Conservation (phyloP, 1,140 invertebrate genomes). For the Lepidurus arcticus region DNA sequence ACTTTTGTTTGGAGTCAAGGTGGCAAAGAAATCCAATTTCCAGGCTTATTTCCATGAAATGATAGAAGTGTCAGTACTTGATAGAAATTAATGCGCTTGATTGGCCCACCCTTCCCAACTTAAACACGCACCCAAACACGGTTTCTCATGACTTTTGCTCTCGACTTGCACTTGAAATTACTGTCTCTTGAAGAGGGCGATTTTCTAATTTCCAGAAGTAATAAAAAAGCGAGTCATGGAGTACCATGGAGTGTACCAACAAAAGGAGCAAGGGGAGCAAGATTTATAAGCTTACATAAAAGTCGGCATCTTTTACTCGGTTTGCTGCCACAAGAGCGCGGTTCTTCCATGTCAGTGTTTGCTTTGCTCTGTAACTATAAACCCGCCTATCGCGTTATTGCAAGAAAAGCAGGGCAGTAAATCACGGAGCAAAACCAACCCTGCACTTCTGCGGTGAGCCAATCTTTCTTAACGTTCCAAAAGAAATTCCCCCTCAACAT, state of each 20-base stretch:
- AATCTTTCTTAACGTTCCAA: background rate
- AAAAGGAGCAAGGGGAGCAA: too few relatives aligned
- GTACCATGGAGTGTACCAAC: too few relatives aligned
- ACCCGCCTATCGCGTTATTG: conserved; percentile 14
- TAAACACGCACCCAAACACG: too few relatives aligned
- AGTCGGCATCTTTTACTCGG: too few relatives aligned
- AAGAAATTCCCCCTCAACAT: background rate
- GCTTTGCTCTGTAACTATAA: background rate
- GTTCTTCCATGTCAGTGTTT: background rate
- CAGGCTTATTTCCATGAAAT: background rate
- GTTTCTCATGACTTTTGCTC: too few relatives aligned
- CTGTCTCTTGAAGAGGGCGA: too few relatives aligned
- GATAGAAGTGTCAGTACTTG: background rate
- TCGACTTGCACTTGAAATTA: too few relatives aligned
- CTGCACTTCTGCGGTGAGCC: background rate
- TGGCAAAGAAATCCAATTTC: background rate
- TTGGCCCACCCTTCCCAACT: too few relatives aligned
- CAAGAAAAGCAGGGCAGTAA: background rate
- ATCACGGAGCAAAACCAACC: background rate
- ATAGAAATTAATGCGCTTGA: background rate
- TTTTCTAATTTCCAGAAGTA: too few relatives aligned
- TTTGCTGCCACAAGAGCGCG: too few relatives aligned
- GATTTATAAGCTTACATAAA: too few relatives aligned
- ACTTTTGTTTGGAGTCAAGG: background rate
- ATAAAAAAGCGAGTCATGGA: too few relatives aligned